A percentile compares a stretch with the other conserved stretches of the same genome.
These are phyloP conservation scores for Tiliqua scincoides DNA, from an alignment of 2,113 vertebrate species.

Conservation along the genomic window DNA sequence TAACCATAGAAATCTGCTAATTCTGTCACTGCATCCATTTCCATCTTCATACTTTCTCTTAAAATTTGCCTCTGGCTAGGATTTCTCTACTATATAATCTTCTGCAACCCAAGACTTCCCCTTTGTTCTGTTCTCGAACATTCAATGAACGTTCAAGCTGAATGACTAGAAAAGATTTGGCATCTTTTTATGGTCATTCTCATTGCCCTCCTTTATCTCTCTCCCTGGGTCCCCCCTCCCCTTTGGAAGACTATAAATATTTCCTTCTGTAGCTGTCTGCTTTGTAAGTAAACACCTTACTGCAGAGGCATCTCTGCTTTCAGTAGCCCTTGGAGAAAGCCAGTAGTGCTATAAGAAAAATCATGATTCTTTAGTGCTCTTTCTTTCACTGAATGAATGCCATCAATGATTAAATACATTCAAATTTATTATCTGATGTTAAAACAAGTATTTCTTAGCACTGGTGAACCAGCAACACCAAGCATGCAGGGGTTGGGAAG, in stretches of 20 bases:
- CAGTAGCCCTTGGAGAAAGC: background rate
- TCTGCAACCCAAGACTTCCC: rapidly evolving
- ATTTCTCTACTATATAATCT: background rate
- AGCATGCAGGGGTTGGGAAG: no score
- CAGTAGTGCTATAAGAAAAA: background rate
- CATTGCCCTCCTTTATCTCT: background rate
- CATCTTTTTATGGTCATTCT: background rate
- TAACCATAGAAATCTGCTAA: background rate
- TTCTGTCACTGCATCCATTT: background rate
- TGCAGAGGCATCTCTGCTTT: background rate
- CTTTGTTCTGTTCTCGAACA: background rate
- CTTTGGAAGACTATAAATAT: background rate
- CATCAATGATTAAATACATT: background rate
- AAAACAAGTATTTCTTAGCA: background rate
- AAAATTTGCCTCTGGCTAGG: background rate
- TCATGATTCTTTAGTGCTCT: background rate
- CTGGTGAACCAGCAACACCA: no score
- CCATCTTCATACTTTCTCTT: background rate
- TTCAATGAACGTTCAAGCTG: background rate
- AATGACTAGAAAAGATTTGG: background rate
- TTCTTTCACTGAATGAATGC: background rate
- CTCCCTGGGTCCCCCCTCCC: no score
- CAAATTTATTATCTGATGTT: background rate
- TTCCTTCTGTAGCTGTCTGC: background rate
- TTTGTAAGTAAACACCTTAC: background rate